Percentiles rank a stretch among this genome's conserved stretches.
These are phyloP conservation scores for Uloborus diversus DNA, from an alignment of 1,140 invertebrate species.

Conservation along the genomic window DNA sequence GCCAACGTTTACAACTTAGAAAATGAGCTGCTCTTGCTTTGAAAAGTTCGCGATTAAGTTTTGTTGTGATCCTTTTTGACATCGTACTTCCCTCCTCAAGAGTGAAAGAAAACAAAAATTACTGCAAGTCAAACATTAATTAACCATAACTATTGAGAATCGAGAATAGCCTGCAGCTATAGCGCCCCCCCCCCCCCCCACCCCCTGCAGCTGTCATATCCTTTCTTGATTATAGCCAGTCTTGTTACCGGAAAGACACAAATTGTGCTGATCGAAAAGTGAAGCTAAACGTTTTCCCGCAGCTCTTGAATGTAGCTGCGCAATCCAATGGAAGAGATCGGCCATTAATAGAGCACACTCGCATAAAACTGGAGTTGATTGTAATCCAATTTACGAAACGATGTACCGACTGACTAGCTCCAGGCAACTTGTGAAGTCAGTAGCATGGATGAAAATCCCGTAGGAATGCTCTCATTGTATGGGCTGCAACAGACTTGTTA, in stretches of 20 bases:
- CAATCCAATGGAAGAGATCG: conserved; percentile 23
- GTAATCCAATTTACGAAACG: conserved; percentile 55
- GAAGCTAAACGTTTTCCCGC: conserved; percentile 50
- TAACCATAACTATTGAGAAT: conserved; percentile 45
- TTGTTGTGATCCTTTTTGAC: conserved; percentile 8
- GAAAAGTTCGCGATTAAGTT: no score
- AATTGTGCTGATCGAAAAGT: conserved; percentile 51
- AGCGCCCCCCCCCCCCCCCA: background rate
- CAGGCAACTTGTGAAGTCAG: conserved; percentile 41
- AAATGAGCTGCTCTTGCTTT: no score
- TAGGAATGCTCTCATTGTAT: conserved; percentile 19
- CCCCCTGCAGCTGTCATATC: conserved; percentile 23
- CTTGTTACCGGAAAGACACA: conserved; percentile 39
- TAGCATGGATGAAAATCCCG: conserved; percentile 30
- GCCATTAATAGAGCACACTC: conserved; percentile 55
- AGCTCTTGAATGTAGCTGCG: conserved; percentile 19
- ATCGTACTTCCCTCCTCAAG: background rate
- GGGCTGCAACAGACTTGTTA: conserved; percentile 24
- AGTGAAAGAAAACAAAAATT: conserved; percentile 32
- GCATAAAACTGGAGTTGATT: conserved; percentile 55
- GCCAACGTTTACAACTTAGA: no score
- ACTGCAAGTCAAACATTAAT: conserved; percentile 45
- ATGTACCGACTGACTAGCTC: conserved; percentile 19
- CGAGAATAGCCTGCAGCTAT: conserved; percentile 11
- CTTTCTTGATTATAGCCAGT: conserved; percentile 39